Percentiles rank a stretch among this genome's conserved stretches.
Conservation (phyloP, 92 coral and sea anemone species). For the Heteractis magnifica region DNA sequence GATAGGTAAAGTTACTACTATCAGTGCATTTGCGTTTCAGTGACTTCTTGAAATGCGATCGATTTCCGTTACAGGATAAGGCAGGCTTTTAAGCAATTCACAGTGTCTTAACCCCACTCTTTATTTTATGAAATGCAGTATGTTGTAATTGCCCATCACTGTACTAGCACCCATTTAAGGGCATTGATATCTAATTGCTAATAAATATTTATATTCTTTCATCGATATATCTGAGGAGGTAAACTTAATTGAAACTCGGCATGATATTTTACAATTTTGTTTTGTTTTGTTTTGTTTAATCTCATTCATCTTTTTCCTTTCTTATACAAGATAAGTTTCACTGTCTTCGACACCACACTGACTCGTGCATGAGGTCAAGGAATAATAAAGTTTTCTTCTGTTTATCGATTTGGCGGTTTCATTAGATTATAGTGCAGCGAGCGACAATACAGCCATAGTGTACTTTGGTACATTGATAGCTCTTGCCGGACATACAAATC, state of each 20-base stretch:
- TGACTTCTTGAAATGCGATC: slow-evolving; percentile 31
- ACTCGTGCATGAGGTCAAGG: neutral
- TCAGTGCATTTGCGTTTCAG: slow-evolving; percentile 24
- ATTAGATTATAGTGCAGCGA: slow-evolving; percentile 17
- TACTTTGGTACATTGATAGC: slow-evolving; percentile 14
- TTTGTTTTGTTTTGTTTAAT: neutral
- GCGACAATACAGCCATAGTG: neutral
- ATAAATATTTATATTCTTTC: slow-evolving; percentile 27
- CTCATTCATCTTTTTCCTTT: neutral
- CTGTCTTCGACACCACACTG: neutral
- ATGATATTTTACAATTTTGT: neutral
- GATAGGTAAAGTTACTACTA: neutral
- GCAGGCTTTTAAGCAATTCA: slow-evolving; percentile 33
- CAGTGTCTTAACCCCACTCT: slow-evolving; percentile 30
- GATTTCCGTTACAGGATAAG: slow-evolving; percentile 39
- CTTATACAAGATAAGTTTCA: neutral
- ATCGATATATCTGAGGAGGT: slow-evolving; percentile 14
- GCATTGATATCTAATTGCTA: slow-evolving; percentile 19
- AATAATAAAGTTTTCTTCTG: neutral
- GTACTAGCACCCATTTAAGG: slow-evolving; percentile 31
- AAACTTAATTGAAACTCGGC: neutral
- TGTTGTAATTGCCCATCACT: slow-evolving; percentile 31
- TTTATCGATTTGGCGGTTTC: neutral
- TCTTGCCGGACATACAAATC: neutral
- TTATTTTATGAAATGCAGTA: slow-evolving; percentile 3